These are phyloP conservation scores for Polyommatus icarus DNA, from an alignment of 2,888 invertebrate species.

Conservation along the genomic window DNA sequence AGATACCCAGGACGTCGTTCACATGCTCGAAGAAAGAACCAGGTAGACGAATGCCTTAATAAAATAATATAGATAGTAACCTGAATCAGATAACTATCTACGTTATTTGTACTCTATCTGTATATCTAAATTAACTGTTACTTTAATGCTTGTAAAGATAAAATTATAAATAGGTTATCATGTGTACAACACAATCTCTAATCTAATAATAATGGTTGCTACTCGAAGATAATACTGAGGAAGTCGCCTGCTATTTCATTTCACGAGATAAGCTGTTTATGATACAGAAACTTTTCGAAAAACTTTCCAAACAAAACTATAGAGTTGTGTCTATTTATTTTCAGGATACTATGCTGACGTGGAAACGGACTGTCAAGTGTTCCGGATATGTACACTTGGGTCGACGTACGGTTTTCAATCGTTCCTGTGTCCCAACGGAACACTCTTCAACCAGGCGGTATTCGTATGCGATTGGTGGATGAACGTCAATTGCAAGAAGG, in stretches of 20 bases:
- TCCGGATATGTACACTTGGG: conserved; percentile 83
- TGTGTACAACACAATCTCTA: no score
- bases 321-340: conserved; percentile 41
- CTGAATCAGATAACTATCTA: neutral
- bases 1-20: conserved; percentile 82
- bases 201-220: no score
- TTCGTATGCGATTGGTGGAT: conserved; percentile 86
- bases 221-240: no score
- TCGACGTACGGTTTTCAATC: conserved; percentile 79
- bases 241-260: no score
- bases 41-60: conserved; percentile 58
- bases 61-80: neutral
- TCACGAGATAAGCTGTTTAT: no score
- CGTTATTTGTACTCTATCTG: no score
- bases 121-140: no score
- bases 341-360: conserved; percentile 84
- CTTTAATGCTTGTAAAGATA: neutral
- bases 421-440: conserved; percentile 84
- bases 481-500: conserved; percentile 81
- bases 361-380: conserved; percentile 83
- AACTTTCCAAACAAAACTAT: neutral
- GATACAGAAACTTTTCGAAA: no score
- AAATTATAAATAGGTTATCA: neutral
- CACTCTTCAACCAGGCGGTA: conserved; percentile 84
- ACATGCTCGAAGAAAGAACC: conserved; percentile 81